A percentile compares a stretch with the other conserved stretches of the same genome.
Evolutionary conservation across 2,797 vertebrate genomes (phyloP).

Genomic region (Phoebastria nigripes): DNA sequence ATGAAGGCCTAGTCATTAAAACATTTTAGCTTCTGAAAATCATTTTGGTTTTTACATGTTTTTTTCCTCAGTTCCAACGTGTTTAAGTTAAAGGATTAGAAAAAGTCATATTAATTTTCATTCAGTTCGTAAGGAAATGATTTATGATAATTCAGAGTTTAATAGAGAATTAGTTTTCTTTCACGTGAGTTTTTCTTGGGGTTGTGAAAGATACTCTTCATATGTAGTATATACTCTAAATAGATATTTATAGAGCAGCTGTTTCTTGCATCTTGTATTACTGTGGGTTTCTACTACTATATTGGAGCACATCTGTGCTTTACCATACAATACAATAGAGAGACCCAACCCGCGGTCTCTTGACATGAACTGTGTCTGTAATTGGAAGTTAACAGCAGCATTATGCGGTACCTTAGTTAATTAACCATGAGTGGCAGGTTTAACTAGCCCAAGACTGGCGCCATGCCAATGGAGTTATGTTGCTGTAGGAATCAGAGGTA

Average conservation of each 20-base stretch:
- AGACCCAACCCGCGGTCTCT: not conserved
- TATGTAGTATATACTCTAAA: not conserved
- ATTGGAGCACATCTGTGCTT: not conserved
- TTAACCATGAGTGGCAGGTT: not conserved
- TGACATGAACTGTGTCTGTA: not conserved
- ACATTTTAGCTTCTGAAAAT: not conserved
- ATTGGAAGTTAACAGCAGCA: not conserved
- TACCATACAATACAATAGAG: not conserved
- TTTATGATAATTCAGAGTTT: not conserved
- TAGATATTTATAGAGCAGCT: not conserved
- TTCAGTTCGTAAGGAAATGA: not conserved
- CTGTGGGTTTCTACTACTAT: not conserved
- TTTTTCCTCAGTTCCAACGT: not conserved
- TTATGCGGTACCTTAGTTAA: not conserved
- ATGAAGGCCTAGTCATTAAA: not conserved
- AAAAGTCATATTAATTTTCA: not conserved
- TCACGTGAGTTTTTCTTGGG: not conserved
- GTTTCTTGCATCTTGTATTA: not conserved
- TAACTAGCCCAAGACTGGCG: not conserved
- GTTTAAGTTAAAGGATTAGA: not conserved
- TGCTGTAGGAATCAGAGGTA: not conserved
- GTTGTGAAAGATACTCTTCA: not conserved
- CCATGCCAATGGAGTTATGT: not conserved
- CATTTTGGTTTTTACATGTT: fast-evolving
- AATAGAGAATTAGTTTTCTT: not conserved